Evolutionary conservation across 2,113 vertebrate species (phyloP), one percentile per base, ranked within the genome.

Genomic region (Tetrax tetrax): DNA sequence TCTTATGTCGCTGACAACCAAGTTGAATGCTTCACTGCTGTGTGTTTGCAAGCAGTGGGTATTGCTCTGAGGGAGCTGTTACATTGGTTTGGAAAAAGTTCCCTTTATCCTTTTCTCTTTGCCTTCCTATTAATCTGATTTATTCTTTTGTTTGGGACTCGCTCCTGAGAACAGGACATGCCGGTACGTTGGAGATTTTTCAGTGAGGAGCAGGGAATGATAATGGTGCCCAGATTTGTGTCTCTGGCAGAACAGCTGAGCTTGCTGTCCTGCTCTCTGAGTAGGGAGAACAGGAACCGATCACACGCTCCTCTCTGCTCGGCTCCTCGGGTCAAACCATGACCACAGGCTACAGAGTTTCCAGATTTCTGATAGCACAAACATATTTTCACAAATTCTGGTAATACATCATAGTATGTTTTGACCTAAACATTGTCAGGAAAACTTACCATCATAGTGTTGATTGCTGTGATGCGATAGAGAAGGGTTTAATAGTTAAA

Each of bases 401-500:
- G 96, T 95, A 91, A 87, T 96, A 61, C 31, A 65, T 95, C 80
- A 77, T 96, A 80, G 93, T 95, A 97, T 95, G 71, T 94, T 95
- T 95, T 95, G 93, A 95, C 95, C 96, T 96, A 95, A 96, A 87
- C 66, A 38, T 93, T 95, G 97, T 96, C 94, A 97, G 85, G 72
- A 97, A 96, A 95, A 94, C 91, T 95, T 97, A 87, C 68, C 79
- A 82, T 94, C 91, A 37, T 77, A 53, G 81, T 93, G 91, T 91
- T 38, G 53, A 69, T 97, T 97, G 97, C 90, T 95, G 68, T 92
- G 92, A 96, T 92, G 83, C 96, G 89, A 93, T 96, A 76, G 91
- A 94, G 93, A 94, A 87, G 70, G 86, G 75, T 90, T 97, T 97
- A 97, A 95, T 97, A 96, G 87, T 95, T 93, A 98, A 98, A 97